Base-by-base conservation (phyloP, 2,888 invertebrate species). In the Hypena proboscidalis region DNA sequence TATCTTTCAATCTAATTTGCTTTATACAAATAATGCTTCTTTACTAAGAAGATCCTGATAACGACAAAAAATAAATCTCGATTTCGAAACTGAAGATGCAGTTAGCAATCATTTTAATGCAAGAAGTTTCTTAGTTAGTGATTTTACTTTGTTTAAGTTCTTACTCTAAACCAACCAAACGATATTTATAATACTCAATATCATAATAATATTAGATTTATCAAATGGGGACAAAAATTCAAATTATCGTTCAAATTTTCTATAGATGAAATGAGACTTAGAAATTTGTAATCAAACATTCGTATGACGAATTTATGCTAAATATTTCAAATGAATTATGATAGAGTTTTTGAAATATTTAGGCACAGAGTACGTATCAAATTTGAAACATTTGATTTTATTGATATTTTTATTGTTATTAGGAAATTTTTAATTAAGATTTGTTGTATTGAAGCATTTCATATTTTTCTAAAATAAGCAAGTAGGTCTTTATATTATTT, bases 1-100 rank as follows among this genome's bases (percentile, higher is more conserved):
- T 55, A 8, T 15, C 26, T 39, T 13, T 55, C 42, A 14, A 8
- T 42, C 34, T 54, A 17, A 37, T 55, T 57, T 60, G 60, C 52
- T 66, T 58, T 33, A 20, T 46, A 25, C 38, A 25, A 29, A 25
- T 39, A 9, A 22, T 35, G 26, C 40, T 49, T 52, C 46, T 41
- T 38, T 32, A 36, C 25, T 57, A 35, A 53, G 8, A 48, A 47
- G 47, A 58, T 42, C 39, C 37, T 37, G 17, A 41, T 15, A 10
- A 2, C 2, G 5, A 17, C 9, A 7, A 19, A 14, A 32, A 4
- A 23, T 26, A 5, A 5, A n/a, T 21, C 25, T 10, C 23, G 14
- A 9, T n/a, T n/a, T n/a, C n/a, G n/a, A n/a, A n/a, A n/a, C n/a
- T n/a, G n/a, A n/a, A n/a, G n/a, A n/a, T n/a, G n/a, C n/a, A n/a